Conservation (phyloP, 1,140 invertebrate genomes). For the Neodiprion lecontei region DNA sequence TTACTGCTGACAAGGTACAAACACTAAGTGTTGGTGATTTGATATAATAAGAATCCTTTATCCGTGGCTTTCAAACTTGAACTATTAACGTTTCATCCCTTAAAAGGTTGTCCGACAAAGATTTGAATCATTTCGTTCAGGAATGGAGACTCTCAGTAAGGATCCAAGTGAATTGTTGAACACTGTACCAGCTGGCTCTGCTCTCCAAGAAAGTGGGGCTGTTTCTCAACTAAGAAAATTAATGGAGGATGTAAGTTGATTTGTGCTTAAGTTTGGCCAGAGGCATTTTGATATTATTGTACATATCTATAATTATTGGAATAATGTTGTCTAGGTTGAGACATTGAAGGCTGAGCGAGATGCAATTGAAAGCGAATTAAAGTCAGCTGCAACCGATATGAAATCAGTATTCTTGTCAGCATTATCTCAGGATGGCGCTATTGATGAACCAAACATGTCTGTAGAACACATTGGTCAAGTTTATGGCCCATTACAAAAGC, state of each 20-base stretch:
- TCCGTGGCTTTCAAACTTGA: not conserved
- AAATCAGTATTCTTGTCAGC: slow-evolving; percentile 82
- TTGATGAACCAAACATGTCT: slow-evolving; percentile 87
- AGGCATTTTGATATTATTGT: slow-evolving; percentile 17
- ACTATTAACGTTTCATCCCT: slow-evolving; percentile 43
- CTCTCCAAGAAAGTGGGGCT: slow-evolving; percentile 66
- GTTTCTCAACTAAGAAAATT: slow-evolving; percentile 76
- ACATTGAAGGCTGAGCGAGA: slow-evolving; percentile 89
- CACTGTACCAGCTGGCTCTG: slow-evolving; percentile 69
- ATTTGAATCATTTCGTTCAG: slow-evolving; percentile 80
- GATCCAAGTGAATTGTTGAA: slow-evolving; percentile 70
- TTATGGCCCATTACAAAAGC: slow-evolving; percentile 84
- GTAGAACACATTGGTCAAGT: slow-evolving; percentile 77
- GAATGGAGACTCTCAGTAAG: slow-evolving; percentile 84
- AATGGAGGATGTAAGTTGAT: slow-evolving; percentile 74
- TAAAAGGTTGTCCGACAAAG: slow-evolving; percentile 84
- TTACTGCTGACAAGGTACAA: slow-evolving; percentile 73
- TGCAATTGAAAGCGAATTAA: slow-evolving; percentile 86
- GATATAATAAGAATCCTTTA: slow-evolving; percentile 16
- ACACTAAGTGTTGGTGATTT: slow-evolving; percentile 19
- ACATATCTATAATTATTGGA: slow-evolving; percentile 15
- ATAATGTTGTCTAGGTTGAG: slow-evolving; percentile 71
- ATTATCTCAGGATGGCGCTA: slow-evolving; percentile 81
- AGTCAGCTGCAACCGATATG: slow-evolving; percentile 85
- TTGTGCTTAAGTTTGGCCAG: slow-evolving; percentile 19